A percentile compares a stretch with the other conserved stretches of the same genome.
Conservation (phyloP, 2,113 vertebrate species). For the Hymenochirus boettgeri region DNA sequence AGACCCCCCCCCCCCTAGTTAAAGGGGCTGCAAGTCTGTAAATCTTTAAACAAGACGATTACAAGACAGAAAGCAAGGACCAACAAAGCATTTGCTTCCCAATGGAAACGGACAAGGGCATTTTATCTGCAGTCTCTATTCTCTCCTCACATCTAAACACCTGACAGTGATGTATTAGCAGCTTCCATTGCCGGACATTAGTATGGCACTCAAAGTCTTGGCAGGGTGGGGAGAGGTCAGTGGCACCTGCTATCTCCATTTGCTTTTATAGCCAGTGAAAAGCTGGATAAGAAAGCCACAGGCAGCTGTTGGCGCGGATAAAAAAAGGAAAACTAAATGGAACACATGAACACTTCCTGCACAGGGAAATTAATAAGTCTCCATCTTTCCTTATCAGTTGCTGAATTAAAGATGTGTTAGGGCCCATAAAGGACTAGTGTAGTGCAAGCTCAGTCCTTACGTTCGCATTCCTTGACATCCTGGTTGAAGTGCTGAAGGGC, state of each 20-base stretch:
- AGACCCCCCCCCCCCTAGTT: not conserved
- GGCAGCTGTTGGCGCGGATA: too few species aligned
- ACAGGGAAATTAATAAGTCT: too few species aligned
- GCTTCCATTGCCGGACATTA: slow-evolving; percentile 47
- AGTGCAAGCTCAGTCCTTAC: slow-evolving; percentile 67
- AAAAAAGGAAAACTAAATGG: too few species aligned
- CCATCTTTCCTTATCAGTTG: too few species aligned
- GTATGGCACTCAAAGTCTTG: slow-evolving; percentile 28
- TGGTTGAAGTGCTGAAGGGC: slow-evolving; percentile 90
- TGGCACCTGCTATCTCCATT: slow-evolving; percentile 51
- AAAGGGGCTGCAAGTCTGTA: slow-evolving; percentile 34
- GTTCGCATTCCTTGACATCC: slow-evolving; percentile 90
- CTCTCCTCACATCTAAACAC: slow-evolving; percentile 22
- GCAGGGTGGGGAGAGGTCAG: slow-evolving; percentile 48
- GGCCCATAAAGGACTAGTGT: too few species aligned
- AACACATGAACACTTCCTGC: too few species aligned
- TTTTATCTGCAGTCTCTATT: slow-evolving; percentile 37
- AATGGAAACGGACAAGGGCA: slow-evolving; percentile 36
- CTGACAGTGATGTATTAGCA: slow-evolving; percentile 58
- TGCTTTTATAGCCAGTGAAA: too few species aligned
- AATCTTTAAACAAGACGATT: slow-evolving; percentile 41
- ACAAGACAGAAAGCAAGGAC: slow-evolving; percentile 40
- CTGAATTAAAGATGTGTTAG: too few species aligned
- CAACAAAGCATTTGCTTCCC: slow-evolving; percentile 37
- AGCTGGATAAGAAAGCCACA: too few species aligned